These are phyloP conservation scores for Lathamus discolor DNA, from an alignment of 2,113 vertebrate species.

Conservation along the genomic window DNA sequence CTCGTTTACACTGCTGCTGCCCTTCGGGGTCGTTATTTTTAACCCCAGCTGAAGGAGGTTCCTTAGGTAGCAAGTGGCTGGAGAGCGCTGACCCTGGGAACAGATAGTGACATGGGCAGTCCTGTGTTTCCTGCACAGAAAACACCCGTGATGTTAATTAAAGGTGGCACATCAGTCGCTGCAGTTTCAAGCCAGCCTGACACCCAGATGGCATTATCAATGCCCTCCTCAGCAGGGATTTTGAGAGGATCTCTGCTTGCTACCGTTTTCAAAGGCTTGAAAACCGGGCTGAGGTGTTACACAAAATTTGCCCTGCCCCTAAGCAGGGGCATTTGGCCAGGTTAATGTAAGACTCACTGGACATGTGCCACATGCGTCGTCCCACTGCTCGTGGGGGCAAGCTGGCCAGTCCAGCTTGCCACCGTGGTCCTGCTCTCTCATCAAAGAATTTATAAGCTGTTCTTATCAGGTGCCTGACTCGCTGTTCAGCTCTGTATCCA, in stretches of 20 bases:
- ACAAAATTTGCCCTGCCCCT: neutral
- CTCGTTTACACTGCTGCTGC: neutral
- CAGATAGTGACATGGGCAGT: neutral
- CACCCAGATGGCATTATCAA: neutral
- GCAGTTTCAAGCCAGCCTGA: neutral
- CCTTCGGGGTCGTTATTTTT: neutral
- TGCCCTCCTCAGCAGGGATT: neutral
- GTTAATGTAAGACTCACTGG: accelerated
- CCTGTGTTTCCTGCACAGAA: neutral
- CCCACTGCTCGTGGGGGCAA: accelerated
- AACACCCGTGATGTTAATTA: neutral
- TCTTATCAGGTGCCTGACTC: neutral
- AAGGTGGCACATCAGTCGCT: neutral
- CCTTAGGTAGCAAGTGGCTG: neutral
- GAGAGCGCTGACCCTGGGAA: neutral
- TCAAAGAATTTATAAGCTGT: neutral
- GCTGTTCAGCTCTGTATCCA: neutral
- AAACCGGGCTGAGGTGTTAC: neutral
- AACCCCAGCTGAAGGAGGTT: neutral
- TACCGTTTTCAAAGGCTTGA: neutral
- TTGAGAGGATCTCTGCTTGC: neutral
- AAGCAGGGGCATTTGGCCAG: neutral
- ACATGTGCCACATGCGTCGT: accelerated
- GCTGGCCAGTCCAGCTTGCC: neutral
- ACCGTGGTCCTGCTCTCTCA: accelerated